A percentile compares a stretch with the other conserved stretches of the same genome.
phyloP scores from a whole-genome alignment of 1,140 invertebrate genomes.

The Drosophila nigromelanica region DNA sequence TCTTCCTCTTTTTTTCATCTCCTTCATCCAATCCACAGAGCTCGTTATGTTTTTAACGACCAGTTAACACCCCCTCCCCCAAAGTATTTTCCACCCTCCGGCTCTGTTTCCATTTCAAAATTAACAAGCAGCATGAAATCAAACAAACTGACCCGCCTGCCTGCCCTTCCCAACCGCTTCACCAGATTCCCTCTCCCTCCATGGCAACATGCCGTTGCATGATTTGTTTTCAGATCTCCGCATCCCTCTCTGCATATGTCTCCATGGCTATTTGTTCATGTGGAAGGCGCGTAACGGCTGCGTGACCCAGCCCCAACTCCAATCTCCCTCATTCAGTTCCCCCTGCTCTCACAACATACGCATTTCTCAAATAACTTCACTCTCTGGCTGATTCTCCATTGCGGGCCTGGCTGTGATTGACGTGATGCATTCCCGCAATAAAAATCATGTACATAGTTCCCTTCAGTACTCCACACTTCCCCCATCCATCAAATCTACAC shows the following conservation, averaged over 20 bases:
- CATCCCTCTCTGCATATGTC: slow-evolving; percentile 23
- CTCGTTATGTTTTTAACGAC: slow-evolving; percentile 68
- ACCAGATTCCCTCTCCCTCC: neutral
- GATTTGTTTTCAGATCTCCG: slow-evolving; percentile 19
- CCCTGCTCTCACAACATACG: slow-evolving; percentile 4
- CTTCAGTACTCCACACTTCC: slow-evolving; percentile 1
- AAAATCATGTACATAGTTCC: slow-evolving; percentile 25
- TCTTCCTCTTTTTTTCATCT: neutral
- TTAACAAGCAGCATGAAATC: slow-evolving; percentile 70
- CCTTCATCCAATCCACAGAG: slow-evolving; percentile 9
- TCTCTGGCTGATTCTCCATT: slow-evolving; percentile 28
- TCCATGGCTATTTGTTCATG: slow-evolving; percentile 53
- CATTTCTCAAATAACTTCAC: slow-evolving; percentile 48
- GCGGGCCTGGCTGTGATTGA: slow-evolving; percentile 35
- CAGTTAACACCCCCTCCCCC: slow-evolving; percentile 55
- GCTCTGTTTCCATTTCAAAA: slow-evolving; percentile 54
- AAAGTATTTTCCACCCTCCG: neutral
- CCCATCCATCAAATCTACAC: slow-evolving; percentile 3
- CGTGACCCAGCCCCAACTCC: slow-evolving; percentile 16
- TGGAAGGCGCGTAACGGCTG: slow-evolving; percentile 50
- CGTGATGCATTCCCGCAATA: slow-evolving; percentile 45
- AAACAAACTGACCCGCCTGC: slow-evolving; percentile 67
- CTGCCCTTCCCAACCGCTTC: neutral
- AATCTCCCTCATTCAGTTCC: neutral
- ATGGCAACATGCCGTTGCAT: slow-evolving; percentile 45